Base-by-base conservation (phyloP, 2,797 vertebrate genomes). In the Coregonus suidteri region DNA sequence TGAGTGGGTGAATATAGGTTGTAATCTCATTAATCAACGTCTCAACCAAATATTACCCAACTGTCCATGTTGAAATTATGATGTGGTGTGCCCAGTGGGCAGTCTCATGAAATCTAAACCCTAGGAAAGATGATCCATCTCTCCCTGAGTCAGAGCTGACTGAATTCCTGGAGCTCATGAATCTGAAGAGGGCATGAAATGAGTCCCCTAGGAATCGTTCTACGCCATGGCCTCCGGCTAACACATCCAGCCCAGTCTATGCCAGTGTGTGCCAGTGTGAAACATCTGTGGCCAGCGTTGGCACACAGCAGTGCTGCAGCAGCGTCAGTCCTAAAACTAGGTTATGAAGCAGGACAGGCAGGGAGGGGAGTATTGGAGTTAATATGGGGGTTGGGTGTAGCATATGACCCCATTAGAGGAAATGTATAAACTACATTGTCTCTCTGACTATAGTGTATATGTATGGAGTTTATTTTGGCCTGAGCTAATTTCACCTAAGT, bases 251-350 rank as follows among this genome's bases (percentile, higher is more conserved):
- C 65, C 30, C 30, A 67, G 31, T 71, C 20, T 72, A 13, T 52
- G 69, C 69, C 69, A 52, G 47, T 15, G 20, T 73, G 71, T 35
- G 52, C 52, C 30, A 54, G 52, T 53, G 31, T 54, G 52, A 31
- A 34, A 73, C 71, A 73, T 73, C 52, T 73, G 71, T 53, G 71
- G 25, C 71, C 52, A 51, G 6, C 67, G 15, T 18, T 37, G 35
- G 67, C 68, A 70, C 68, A 47, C 16, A 70, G 37, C 6, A 13
- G 67, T n/a, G 7, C 34, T 47, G 37, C 52, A 34, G 52, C 52
- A 56, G 51, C 14, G 7, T 54, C 53, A 56, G 51, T 53, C 53
- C 30, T 31, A 31, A 73, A 73, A 73, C 71, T 73, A 25, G 71
- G 71, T 73, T 73, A 73, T 31, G 25, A 73, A 25, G 70, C 66